Percentiles rank a stretch among this genome's conserved stretches.
Evolutionary conservation across 2,113 vertebrate species (phyloP).

Genomic region (Calyptomena viridis): DNA sequence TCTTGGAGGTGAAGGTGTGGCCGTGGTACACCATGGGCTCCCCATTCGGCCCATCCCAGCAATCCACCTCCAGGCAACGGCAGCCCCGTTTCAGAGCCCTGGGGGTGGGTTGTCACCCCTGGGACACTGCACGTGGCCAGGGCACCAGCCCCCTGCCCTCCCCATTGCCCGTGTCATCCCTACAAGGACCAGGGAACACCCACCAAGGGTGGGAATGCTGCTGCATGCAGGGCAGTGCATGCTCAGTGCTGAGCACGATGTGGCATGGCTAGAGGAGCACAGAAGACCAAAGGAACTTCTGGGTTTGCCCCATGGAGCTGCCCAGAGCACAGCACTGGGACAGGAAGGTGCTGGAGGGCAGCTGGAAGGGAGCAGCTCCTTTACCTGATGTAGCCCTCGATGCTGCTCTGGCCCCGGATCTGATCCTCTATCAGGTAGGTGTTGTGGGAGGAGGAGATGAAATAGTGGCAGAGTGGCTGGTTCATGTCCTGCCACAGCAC

Average conservation of each 20-base stretch:
- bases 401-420: slow-evolving; percentile 90
- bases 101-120: neutral
- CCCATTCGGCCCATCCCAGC: slow-evolving; percentile 90
- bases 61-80: slow-evolving; percentile 93
- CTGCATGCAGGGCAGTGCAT: neutral
- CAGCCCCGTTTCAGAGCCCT: slow-evolving; percentile 91
- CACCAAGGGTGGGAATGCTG: neutral
- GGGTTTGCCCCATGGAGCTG: neutral
- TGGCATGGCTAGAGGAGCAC: neutral
- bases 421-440: slow-evolving; percentile 95
- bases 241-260: neutral
- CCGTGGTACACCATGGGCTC: slow-evolving; percentile 95
- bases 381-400: slow-evolving; percentile 95
- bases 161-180: neutral
- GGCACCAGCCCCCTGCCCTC: neutral
- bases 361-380: neutral
- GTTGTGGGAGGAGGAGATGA: slow-evolving; percentile 95
- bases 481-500: slow-evolving; percentile 87
- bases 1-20: slow-evolving; percentile 93
- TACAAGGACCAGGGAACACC: neutral
- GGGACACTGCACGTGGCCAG: neutral
- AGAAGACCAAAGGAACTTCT: neutral
- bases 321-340: neutral
- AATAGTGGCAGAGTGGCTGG: slow-evolving; percentile 89
- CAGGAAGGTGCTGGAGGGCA: neutral